These are phyloP conservation scores for Scaptomyza cyrtandrae DNA, from an alignment of 2,888 invertebrate species.

Conservation along the genomic window DNA sequence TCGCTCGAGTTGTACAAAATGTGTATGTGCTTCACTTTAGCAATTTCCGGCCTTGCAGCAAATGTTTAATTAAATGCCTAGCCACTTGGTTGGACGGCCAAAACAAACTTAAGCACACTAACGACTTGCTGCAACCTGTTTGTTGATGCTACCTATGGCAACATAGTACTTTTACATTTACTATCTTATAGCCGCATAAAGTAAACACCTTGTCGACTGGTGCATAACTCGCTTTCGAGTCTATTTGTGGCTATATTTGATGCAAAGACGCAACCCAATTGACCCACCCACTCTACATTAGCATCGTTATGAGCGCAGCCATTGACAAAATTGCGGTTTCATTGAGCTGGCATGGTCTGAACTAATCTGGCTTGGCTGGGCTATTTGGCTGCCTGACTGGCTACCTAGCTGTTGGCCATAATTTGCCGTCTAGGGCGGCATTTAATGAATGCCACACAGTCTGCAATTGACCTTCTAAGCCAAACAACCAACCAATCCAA, in stretches of 20 bases:
- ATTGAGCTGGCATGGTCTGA: constrained; percentile 1
- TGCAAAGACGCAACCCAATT: constrained; percentile 19
- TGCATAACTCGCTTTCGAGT: background rate
- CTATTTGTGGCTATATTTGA: constrained; percentile 59
- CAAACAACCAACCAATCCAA: background rate
- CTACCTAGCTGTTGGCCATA: constrained; percentile 43
- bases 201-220: constrained; percentile 2
- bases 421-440: constrained; percentile 45
- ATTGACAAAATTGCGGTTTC: constrained; percentile 52
- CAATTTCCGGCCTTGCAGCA: constrained; percentile 68
- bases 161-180: too few relatives aligned
- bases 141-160: too few relatives aligned
- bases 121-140: background rate
- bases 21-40: constrained; percentile 45
- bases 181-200: background rate
- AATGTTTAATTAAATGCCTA: constrained; percentile 71
- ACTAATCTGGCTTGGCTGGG: background rate
- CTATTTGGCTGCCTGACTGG: background rate
- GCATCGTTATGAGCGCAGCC: constrained; percentile 65
- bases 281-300: constrained; percentile 50
- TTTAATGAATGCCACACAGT: constrained; percentile 60
- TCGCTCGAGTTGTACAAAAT: constrained; percentile 23
- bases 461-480: background rate
- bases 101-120: constrained; percentile 2
- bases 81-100: constrained; percentile 12